Evolutionary conservation across 2,797 vertebrate genomes (phyloP), one percentile per base, ranked within the genome.

Genomic region (Microcaecilia unicolor): DNA sequence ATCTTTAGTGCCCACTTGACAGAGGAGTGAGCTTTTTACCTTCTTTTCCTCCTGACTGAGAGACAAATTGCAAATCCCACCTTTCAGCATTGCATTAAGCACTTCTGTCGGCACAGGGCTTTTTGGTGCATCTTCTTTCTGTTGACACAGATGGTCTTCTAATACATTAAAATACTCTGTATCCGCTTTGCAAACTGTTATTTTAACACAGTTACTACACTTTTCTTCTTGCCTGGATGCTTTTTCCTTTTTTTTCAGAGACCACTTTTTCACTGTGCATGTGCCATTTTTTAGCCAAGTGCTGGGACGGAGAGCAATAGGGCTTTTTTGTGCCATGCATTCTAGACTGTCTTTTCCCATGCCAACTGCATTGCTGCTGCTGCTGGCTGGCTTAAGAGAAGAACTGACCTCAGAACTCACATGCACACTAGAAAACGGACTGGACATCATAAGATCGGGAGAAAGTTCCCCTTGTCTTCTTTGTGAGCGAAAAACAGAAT

Each of bases 241-340:
- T 22, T 53, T 74, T 9, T 77, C 72, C 11, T 65, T 65, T 43
- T 79, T 85, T 48, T 51, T 77, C 1, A 87, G 66, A 2, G 80
- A 83, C 59, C 85, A 80, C 24, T 76, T 75, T 54, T 74, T 70
- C 24, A 70, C 46, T 31, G 43, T 63, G 37, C 58, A 64, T 55
- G 53, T 72, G 51, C 47, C 74, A 61, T 54, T 87, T 57, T 78
- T 87, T 26, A 89, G 51, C 88, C 87, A 89, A 0, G 64, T 78
- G 50, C 83, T 85, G 2, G 86, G 83, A 41, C 89, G 88, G 10
- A 87, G 64, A 15, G 81, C 76, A 8, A 84, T 76, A 6, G 73
- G 37, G 9, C 41, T 66, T 34, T 61, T 62, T 12, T 74, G 58
- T n/a, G 62, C 57, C 14, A 49, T 38, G 44, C 61, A 64, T 10